Base-by-base conservation (phyloP, 2,888 invertebrate genomes). In the Penaeus monodon region DNA sequence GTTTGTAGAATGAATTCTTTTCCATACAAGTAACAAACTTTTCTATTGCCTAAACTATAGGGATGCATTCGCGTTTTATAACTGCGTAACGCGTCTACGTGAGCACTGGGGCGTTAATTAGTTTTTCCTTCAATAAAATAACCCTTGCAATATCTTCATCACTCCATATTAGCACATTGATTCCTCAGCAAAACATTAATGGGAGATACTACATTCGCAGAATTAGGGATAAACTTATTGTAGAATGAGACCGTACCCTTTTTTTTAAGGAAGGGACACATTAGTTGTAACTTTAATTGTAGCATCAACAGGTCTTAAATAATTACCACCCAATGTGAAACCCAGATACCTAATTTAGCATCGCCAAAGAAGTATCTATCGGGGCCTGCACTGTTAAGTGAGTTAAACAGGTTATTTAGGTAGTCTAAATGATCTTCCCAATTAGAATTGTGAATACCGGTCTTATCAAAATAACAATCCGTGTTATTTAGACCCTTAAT, bases 341-440 rank as follows among this genome's bases (percentile, higher is more conserved):
- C 77, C 77, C 14, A 84, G n/a, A 29, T 76, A 84, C 17, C n/a
- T 64, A 24, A 84, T 2, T 10, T n/a, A 4, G 27, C 7, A 38
- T 38, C 65, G 2, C 83, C 77, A n/a, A 74, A 38, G 77, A 64
- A 84, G 38, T 77, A 76, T 57, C 77, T 84, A n/a, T n/a, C 64
- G 1, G 76, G 83, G 0, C 74, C 83, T 3, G 76, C 83, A n/a
- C n/a, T n/a, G n/a, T n/a, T n/a, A n/a, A n/a, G n/a, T n/a, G n/a
- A 20, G 83, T 84, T 14, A 84, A 73, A 63, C 22, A 33, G 57
- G 22, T 70, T 64, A 20, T 33, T 44, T 8, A 82, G 29, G 57
- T 29, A 0, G 12, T 6, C 17, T 3, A 74, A 24, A 63, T 82
- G 82, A 14, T 38, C 22, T 24, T 57, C 27, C 82, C 73, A 82